A percentile compares a stretch with the other conserved stretches of the same genome.
These are phyloP conservation scores for Mus pahari DNA, from an alignment of 2,113 vertebrate genomes.

Conservation along the genomic window DNA sequence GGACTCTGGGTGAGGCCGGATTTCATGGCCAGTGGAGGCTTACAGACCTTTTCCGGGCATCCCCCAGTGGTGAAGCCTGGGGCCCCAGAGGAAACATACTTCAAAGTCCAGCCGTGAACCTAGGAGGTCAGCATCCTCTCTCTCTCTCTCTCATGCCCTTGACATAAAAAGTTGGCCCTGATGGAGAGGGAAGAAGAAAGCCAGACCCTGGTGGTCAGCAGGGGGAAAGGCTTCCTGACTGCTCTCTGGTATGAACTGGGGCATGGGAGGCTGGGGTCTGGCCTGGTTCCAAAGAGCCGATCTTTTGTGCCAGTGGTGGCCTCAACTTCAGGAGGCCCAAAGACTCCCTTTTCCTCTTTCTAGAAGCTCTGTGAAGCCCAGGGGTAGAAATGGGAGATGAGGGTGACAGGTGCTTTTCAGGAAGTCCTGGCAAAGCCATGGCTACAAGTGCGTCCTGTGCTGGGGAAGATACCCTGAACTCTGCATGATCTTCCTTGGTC, in stretches of 20 bases:
- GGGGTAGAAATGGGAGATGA: neutral
- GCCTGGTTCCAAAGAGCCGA: neutral
- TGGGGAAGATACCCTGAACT: neutral
- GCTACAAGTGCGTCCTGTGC: neutral
- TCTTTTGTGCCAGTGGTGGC: neutral
- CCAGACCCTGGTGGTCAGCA: neutral
- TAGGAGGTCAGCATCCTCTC: constrained; percentile 44
- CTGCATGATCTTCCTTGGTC: neutral
- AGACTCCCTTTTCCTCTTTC: neutral
- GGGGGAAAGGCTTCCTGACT: constrained; percentile 5
- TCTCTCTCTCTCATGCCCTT: neutral
- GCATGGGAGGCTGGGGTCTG: accelerated
- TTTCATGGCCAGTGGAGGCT: neutral
- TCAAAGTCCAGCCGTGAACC: constrained; percentile 53
- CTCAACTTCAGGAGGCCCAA: neutral
- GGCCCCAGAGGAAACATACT: constrained; percentile 45
- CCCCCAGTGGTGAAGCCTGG: neutral
- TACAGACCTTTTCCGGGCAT: neutral
- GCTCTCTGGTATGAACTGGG: accelerated
- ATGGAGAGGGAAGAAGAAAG: constrained; percentile 26
- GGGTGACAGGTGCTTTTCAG: neutral
- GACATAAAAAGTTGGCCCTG: neutral
- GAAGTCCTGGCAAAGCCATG: neutral
- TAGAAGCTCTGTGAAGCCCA: neutral
- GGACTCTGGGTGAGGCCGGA: neutral